Base-by-base conservation (phyloP, 2,888 invertebrate genomes). In the Hemicrepidius hirtus region DNA sequence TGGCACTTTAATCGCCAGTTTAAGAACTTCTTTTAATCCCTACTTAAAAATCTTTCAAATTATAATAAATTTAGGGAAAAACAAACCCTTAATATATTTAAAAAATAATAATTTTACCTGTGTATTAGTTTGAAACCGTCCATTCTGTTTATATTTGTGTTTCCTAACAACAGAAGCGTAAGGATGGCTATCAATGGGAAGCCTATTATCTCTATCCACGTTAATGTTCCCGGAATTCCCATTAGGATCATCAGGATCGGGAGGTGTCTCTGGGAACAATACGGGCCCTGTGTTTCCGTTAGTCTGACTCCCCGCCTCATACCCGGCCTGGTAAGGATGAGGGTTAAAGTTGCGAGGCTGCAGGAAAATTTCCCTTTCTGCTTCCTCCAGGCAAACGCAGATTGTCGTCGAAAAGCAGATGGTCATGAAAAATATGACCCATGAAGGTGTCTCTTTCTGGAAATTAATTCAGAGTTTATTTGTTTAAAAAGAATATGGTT, bases 281-380 rank as follows among this genome's bases (percentile, higher is more conserved):
- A 78, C 78, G 13, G 80, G 80, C 55, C 79, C 80, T 20, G 50
- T 68, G 62, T 74, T 75, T 50, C 68, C 70, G 60, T 55, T 63
- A 40, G 41, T 57, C 46, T 32, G 49, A 44, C 62, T 71, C 53
- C 59, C 62, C 12, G 35, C 57, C 59, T 71, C 71, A 41, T 77
- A 75, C 53, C 71, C 71, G 37, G 67, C 69, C 50, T 72, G 50
- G 66, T 83, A 84, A 5, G 87, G 86, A 81, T 87, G 87, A 35
- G 85, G 86, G 80, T 87, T 87, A 80, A 84, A 87, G 80, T 87
- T 83, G 67, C 86, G 81, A 4, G 87, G 86, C 37, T 81, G 78
- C 41, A 87, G 81, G 73, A 82, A 83, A 72, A 86, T 80, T 80
- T 85, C 86, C 20, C 84, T 85, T 62, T 84, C 82, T 21, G 80